phyloP scores from a whole-genome alignment of 2,888 invertebrate species.

The Teleiodes luculella region DNA sequence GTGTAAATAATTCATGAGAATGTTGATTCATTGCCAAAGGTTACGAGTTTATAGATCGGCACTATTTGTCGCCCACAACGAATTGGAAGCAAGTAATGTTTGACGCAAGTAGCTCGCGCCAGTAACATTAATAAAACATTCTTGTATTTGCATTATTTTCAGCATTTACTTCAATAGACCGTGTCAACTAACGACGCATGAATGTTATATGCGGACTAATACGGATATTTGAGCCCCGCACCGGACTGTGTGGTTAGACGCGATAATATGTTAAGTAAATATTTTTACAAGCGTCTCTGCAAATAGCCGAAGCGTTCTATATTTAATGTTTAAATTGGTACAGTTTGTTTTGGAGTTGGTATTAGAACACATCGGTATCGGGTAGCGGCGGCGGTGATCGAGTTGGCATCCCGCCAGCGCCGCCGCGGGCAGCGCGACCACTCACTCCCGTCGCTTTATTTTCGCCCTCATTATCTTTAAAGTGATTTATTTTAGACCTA shows the following conservation, averaged over 20 bases:
- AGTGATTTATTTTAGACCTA: conserved; percentile 71
- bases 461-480: conserved; percentile 74
- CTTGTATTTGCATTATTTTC: neutral
- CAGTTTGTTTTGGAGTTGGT: conserved; percentile 40
- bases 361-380: conserved; percentile 43
- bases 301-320: conserved; percentile 5
- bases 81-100: neutral
- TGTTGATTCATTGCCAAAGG: conserved; percentile 60
- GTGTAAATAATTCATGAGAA: conserved; percentile 55
- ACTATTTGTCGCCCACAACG: neutral
- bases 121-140: too few species aligned
- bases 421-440: conserved; percentile 61
- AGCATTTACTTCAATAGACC: neutral
- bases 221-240: neutral
- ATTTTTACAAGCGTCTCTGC: neutral
- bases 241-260: neutral
- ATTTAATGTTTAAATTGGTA: conserved; percentile 30
- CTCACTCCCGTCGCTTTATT: conserved; percentile 69
- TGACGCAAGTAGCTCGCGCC: neutral
- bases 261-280: conserved; percentile 7
- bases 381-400: conserved; percentile 50
- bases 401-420: conserved; percentile 62
- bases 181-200: neutral
- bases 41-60: conserved; percentile 18
- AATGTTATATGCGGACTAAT: neutral